Evolutionary conservation across 2,113 vertebrate species (phyloP), one percentile per base, ranked within the genome.

Genomic region (Bettongia penicillata): DNA sequence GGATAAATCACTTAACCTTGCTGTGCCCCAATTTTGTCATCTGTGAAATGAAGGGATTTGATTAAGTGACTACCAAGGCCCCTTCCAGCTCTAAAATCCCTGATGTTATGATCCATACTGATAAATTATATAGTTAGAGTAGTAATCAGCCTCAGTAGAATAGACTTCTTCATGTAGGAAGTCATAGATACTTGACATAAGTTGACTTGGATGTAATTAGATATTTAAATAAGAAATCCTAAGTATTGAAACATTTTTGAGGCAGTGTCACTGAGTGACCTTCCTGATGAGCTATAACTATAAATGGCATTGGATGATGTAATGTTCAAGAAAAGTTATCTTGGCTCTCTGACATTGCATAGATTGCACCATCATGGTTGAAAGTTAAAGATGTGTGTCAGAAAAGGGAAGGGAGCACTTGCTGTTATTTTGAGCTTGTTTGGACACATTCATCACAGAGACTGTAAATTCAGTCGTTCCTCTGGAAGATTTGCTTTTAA

Each of bases 391-490:
- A 91, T 53, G 93, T 53, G 93, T 52, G 43, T 89, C n/a, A 51
- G 91, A 92, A 95, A 97, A 61, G 37, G 37, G 48, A 55, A 24
- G 77, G 48, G 53, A 24, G 77, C 2, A 9, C 90, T 0, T 51
- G 31, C 16, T 55, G 50, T 93, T 91, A 10, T 91, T 50, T 55
- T 68, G 91, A 94, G 92, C 96, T 94, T 90, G 90, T 94, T 95
- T 92, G 95, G 91, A 47, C 95, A 90, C 50, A 95, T 94, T 93
- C 0, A 47, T 84, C 93, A 68, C 57, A 52, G 94, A 94, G 94
- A 96, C 68, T 84, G 89, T 92, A 96, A 96, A 97, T 96, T 95
- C 95, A 93, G 10, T 97, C 68, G 84, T 97, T 97, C 97, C 94
- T 96, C 61, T 91, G 91, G 94, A 94, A 96, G 95, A 94, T 94